phyloP scores from a whole-genome alignment of 2,113 vertebrate species.

The Sorex fumeus region DNA sequence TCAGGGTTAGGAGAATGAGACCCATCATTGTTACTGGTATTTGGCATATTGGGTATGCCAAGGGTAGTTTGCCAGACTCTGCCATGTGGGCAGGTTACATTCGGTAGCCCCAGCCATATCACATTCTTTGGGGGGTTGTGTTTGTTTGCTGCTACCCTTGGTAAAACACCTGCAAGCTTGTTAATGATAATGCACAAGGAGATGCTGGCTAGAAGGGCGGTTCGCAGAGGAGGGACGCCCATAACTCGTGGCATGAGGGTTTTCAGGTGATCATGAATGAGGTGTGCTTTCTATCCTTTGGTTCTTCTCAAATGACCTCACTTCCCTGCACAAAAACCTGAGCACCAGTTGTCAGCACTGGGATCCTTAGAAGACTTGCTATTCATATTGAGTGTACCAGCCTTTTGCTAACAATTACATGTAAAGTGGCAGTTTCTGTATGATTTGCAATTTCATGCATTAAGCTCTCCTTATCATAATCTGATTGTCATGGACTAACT shows the following conservation, averaged over 20 bases:
- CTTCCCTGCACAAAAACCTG: neutral
- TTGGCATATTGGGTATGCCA: too few species aligned
- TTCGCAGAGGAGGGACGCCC: neutral
- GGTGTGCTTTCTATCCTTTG: neutral
- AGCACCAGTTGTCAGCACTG: neutral
- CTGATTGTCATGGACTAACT: neutral
- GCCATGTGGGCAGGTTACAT: too few species aligned
- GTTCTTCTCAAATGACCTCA: neutral
- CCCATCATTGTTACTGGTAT: too few species aligned
- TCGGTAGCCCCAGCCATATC: too few species aligned
- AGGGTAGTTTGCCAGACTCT: too few species aligned
- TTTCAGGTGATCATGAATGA: neutral
- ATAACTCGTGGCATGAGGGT: fast-evolving
- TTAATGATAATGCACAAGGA: too few species aligned
- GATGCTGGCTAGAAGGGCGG: neutral
- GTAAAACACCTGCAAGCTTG: too few species aligned
- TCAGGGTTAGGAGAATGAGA: too few species aligned
- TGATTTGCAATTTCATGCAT: neutral
- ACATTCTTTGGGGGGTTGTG: too few species aligned
- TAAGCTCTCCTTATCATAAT: neutral
- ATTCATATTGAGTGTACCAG: neutral
- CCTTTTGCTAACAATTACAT: neutral
- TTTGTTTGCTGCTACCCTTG: too few species aligned
- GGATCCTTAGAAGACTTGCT: neutral
- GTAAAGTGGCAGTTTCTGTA: neutral